Conservation (phyloP, 2,888 invertebrate species). For the Apomyelois bistriatella region DNA sequence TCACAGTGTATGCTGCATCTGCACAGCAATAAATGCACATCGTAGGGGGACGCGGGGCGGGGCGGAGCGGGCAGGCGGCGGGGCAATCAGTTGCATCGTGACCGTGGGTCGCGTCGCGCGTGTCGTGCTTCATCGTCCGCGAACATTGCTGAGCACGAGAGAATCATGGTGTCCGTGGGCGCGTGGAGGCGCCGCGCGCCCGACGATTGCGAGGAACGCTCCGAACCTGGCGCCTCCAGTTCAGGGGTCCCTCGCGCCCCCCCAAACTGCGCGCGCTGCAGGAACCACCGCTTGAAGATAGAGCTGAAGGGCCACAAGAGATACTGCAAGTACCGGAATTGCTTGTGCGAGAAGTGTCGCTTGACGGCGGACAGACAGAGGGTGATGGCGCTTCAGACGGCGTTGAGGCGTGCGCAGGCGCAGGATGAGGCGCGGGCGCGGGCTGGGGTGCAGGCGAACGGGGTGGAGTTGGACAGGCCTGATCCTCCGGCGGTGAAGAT, state of each 20-base stretch:
- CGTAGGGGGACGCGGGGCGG: constrained; percentile 45
- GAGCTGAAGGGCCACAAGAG: constrained; percentile 95
- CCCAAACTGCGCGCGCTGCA: constrained; percentile 95
- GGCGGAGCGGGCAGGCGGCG: constrained; percentile 47
- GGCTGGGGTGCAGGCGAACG: constrained; percentile 62
- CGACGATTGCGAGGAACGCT: constrained; percentile 72
- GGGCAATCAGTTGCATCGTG: constrained; percentile 65
- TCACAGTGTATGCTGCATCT: constrained; percentile 36
- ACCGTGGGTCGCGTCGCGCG: constrained; percentile 59
- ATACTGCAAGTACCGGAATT: constrained; percentile 92
- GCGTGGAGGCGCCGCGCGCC: constrained; percentile 71
- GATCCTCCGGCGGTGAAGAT: constrained; percentile 71
- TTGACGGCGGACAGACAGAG: constrained; percentile 92
- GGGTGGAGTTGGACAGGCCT: constrained; percentile 67
- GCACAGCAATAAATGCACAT: constrained; percentile 70
- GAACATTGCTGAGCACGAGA: constrained; percentile 46
- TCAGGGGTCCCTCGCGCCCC: constrained; percentile 87
- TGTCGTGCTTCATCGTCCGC: constrained; percentile 65
- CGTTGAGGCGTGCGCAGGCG: constrained; percentile 89
- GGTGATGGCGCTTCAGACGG: constrained; percentile 94
- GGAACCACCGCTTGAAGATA: constrained; percentile 94
- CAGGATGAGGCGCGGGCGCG: constrained; percentile 87
- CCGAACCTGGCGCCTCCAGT: constrained; percentile 73
- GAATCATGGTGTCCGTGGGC: constrained; percentile 69
- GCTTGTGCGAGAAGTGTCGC: constrained; percentile 92